Evolutionary conservation across 2,113 vertebrate genomes (phyloP), one percentile per base, ranked within the genome.

Genomic region (Polyodon spathula): DNA sequence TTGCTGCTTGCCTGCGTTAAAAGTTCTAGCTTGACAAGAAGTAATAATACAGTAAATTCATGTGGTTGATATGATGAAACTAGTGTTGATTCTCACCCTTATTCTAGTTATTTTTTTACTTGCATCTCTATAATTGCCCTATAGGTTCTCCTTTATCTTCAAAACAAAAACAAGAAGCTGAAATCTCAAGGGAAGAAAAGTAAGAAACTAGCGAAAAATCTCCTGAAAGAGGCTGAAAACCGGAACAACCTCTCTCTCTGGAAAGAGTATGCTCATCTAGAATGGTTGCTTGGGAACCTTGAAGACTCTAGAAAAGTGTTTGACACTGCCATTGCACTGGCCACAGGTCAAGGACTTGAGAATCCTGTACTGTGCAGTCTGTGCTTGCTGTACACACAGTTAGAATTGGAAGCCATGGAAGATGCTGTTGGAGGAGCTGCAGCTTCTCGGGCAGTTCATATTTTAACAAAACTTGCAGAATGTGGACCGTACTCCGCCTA

Each of bases 251-350:
- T 97, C 63, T 77, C 76, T 40, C 82, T 97, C 40, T 99, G 95
- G 95, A 84, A 80, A 60, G 86, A 93, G 43, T 98, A 92, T 2
- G 95, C 87, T 11, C 88, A 94, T 61, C 69, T 97, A 15, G 95
- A 99, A 57, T 98, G 95, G 96, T 60, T 97, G 41, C 86, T 97
- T 15, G 91, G 92, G 6, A 96, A 95, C 71, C 65, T 64, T 0
- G 93, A 93, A 0, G 94, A 97, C 27, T 87, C 93, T 53, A 85
- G 93, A 38, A 95, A 92, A 64, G 93, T 98, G 8, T 95, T 99
- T 16, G 90, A 92, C 60, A 86, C 85, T 0, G 90, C 93, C 0
- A 76, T 91, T 0, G 54, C 68, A 1, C 68, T 80, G 1, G 88
- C 76, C 0, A 88, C 80, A n/a, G 40, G 68, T 42, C 78, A 63